Conservation (phyloP, 2,888 invertebrate species). For the Spisula solida region DNA sequence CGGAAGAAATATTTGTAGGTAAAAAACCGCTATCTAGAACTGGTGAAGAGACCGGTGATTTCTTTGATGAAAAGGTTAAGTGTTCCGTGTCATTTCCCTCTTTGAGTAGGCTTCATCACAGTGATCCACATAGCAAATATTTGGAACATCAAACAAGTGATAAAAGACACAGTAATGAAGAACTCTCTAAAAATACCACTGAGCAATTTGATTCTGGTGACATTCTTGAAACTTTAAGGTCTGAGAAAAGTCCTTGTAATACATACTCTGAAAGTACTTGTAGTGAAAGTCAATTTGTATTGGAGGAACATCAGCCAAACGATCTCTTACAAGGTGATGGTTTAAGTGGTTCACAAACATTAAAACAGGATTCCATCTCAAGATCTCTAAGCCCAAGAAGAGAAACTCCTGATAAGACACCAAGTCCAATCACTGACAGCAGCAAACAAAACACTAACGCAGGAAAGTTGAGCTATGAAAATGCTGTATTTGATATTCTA, state of each 20-base stretch:
- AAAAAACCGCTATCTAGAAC: slow-evolving; percentile 29
- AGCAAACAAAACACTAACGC: not conserved
- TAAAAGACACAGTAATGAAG: not conserved
- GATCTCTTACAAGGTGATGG: not conserved
- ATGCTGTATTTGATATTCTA: slow-evolving; percentile 67
- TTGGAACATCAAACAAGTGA: not conserved
- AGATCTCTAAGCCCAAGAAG: slow-evolving; percentile 18
- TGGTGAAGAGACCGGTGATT: slow-evolving; percentile 66
- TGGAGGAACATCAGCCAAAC: not conserved
- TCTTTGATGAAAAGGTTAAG: slow-evolving; percentile 64
- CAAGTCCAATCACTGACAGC: slow-evolving; percentile 29
- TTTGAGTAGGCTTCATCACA: not conserved
- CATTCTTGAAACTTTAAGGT: slow-evolving; percentile 52
- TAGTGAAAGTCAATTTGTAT: not conserved
- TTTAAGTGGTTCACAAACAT: not conserved
- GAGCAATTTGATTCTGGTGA: slow-evolving; percentile 58
- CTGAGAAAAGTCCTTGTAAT: not conserved
- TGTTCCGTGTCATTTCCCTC: slow-evolving; percentile 18
- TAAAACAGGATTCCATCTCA: not conserved
- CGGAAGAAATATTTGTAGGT: slow-evolving; percentile 15
- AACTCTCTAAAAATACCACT: not conserved
- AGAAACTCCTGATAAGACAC: not conserved
- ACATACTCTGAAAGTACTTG: not conserved
- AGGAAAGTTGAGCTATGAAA: slow-evolving; percentile 53
- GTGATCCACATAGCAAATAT: not conserved